Base-by-base conservation (phyloP, 2,113 vertebrate genomes). In the Strix uralensis region DNA sequence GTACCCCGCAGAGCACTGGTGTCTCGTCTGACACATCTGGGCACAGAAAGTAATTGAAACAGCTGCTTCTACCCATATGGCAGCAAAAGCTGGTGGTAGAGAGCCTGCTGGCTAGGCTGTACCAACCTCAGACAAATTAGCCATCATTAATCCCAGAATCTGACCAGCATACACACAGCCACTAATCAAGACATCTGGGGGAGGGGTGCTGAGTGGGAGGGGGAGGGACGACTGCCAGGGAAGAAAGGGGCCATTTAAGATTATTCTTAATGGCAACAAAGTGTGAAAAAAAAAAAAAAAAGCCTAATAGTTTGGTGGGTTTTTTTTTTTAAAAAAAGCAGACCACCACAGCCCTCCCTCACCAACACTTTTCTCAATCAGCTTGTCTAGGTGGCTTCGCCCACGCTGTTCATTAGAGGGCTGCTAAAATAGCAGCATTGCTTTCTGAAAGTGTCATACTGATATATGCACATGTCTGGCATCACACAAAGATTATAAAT, bases 1-100 rank as follows among this genome's bases (percentile, higher is more conserved):
- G 98, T 98, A 98, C 99, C 99, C 99, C 95, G 97, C 99, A 97
- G 98, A 99, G 99, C 98, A 97, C 98, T 98, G 98, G 98, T 98
- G 99, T 99, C 99, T 99, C 98, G 98, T 99, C 99, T 99, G 99
- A 99, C 99, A 99, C 99, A 99, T 99, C 99, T 99, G 99, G 99
- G 99, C 99, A 99, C 98, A 97, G 98, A 99, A 99, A 99, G 99
- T 99, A 99, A 99, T 99, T 99, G 99, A 99, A 99, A 99, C 99
- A 99, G 99, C 99, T 99, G 99, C 99, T 99, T 99, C 98, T 97
- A 98, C 98, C 99, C 99, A 99, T 99, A 99, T 99, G 99, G 99
- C 99, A 98, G 98, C 96, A 96, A 99, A 99, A 99, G 98, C 99
- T 99, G 99, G 99, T 97, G 96, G 97, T 97, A 94, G 97, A 91